These are phyloP conservation scores for Osmoderma eremita DNA, from an alignment of 2,888 invertebrate genomes.

Conservation along the genomic window DNA sequence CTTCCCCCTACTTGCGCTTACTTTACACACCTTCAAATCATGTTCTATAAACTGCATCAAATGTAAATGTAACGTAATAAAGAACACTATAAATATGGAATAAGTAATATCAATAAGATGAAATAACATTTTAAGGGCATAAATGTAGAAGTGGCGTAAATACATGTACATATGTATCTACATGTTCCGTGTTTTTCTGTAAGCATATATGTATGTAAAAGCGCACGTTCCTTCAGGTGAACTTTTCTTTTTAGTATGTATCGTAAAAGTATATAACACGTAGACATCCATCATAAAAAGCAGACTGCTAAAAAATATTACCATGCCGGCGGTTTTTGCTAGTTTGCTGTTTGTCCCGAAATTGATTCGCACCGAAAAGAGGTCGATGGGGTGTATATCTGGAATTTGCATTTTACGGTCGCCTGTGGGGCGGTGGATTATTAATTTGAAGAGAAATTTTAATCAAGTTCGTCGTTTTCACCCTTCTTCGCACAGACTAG, in stretches of 20 bases:
- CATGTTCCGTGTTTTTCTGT: background rate
- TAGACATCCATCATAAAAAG: conserved; percentile 10
- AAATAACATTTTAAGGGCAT: no score
- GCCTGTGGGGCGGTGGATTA: conserved; percentile 16
- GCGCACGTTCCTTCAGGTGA: background rate
- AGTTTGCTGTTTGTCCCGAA: conserved; percentile 31
- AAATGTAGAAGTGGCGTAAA: no score
- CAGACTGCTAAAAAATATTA: conserved; percentile 12
- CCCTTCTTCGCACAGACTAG: background rate
- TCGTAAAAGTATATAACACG: conserved; percentile 33
- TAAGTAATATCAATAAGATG: no score
- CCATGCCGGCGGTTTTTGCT: conserved; percentile 6
- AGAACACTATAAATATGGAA: no score
- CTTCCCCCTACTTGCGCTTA: no score
- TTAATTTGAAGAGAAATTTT: conserved; percentile 37
- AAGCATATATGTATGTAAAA: no score
- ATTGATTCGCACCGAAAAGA: conserved; percentile 28
- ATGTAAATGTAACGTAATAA: no score
- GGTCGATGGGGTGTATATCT: conserved; percentile 13
- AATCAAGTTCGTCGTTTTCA: conserved; percentile 22
- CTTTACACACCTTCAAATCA: no score
- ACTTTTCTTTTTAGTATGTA: conserved; percentile 1
- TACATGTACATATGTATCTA: background rate
- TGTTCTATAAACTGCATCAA: no score
- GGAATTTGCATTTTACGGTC: conserved; percentile 38